Evolutionary conservation across 1,140 invertebrate genomes (phyloP).

Genomic region (Aphidius gifuensis): DNA sequence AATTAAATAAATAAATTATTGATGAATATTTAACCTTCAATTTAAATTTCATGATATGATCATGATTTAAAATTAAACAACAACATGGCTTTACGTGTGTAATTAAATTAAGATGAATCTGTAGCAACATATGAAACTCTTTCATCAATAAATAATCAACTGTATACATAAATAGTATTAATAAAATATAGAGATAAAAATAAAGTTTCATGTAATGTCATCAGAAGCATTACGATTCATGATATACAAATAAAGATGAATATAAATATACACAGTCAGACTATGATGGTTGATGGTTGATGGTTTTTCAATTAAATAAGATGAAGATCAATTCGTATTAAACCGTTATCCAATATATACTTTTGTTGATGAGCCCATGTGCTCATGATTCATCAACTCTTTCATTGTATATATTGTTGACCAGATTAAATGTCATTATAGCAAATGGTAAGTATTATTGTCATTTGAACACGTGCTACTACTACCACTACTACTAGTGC

Average conservation of each 20-base stretch:
- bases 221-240: conserved; percentile 4
- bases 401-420: conserved; percentile 35
- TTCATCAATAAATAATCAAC: too few species aligned
- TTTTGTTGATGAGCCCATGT: conserved; percentile 26
- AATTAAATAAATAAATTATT: too few species aligned
- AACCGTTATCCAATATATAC: conserved; percentile 34
- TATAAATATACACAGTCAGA: conserved; percentile 27
- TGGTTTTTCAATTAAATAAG: not conserved
- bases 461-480: conserved; percentile 12
- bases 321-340: conserved; percentile 23
- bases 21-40: too few species aligned
- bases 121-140: too few species aligned
- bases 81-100: too few species aligned
- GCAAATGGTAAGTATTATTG: not conserved
- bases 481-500: not conserved
- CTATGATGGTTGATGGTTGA: conserved; percentile 18
- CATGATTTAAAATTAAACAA: too few species aligned
- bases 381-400: conserved; percentile 37
- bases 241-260: conserved; percentile 20
- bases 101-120: too few species aligned
- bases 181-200: too few species aligned
- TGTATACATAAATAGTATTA: too few species aligned
- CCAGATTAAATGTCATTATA: conserved; percentile 12
- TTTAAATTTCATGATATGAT: too few species aligned
- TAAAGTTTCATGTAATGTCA: not conserved